Percentiles rank a stretch among this genome's conserved stretches.
Evolutionary conservation across 2,797 vertebrate species (phyloP).

Genomic region (Hirundo rustica): DNA sequence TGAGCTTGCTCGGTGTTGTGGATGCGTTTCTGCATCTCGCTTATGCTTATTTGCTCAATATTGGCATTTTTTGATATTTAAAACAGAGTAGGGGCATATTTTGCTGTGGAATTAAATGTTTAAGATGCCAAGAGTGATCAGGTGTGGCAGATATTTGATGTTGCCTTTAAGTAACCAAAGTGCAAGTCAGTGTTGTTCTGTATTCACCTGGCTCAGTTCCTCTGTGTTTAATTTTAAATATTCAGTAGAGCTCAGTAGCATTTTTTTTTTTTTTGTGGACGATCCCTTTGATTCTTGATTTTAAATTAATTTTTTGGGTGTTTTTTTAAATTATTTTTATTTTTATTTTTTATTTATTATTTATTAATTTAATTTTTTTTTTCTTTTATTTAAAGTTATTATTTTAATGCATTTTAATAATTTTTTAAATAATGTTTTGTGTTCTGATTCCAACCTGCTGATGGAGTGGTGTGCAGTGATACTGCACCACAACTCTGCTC

Average conservation of each 20-base stretch:
- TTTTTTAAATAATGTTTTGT: background rate
- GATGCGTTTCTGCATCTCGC: accelerated
- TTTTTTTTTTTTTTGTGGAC: background rate
- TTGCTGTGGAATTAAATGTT: background rate
- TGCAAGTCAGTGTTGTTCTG: background rate
- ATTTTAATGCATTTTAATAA: background rate
- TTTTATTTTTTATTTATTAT: background rate
- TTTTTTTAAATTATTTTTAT: background rate
- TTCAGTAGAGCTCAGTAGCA: background rate
- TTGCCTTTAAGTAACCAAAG: too few species aligned
- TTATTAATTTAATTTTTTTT: too few species aligned
- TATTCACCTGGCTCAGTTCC: background rate
- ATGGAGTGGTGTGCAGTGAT: background rate
- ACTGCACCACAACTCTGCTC: background rate
- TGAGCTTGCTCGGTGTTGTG: background rate
- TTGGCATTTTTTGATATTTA: background rate
- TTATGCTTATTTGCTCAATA: background rate
- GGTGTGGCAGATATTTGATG: background rate
- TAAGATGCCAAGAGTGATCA: background rate
- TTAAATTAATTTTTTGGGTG: background rate
- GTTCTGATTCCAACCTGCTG: background rate
- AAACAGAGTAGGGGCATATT: background rate
- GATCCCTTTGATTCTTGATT: background rate
- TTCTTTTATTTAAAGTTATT: background rate
- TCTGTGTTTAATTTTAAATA: background rate